Evolutionary conservation across 23 tunicate species (phyloP), one percentile per base, ranked within the genome.

Genomic region (Botrylloides violaceus): DNA sequence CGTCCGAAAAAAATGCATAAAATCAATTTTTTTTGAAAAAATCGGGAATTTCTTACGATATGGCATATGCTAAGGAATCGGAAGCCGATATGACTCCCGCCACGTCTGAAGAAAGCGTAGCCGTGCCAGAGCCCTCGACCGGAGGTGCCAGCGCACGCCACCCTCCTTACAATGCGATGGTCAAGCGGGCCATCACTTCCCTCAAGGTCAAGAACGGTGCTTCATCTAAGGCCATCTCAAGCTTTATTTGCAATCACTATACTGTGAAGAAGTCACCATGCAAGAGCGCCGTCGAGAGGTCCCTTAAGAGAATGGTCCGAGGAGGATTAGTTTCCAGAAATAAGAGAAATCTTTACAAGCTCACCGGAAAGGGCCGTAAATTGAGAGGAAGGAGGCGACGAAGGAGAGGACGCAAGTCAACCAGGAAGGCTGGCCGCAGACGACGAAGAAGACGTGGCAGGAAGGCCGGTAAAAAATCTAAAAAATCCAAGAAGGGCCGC

Each of bases 11-110:
- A 20, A 6, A 15, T 53, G 24, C 21, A 53, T 43, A 26, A 53
- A 47, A 53, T 53, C 34, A 23, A 31, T 25, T 50, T 49, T 72
- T 30, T 38, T n/a, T 24, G 32, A 18, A 29, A n/a, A n/a, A n/a
- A n/a, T n/a, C n/a, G n/a, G n/a, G n/a, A n/a, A n/a, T n/a, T n/a
- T n/a, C n/a, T n/a, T 7, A 7, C 22, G 66, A 36, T 61, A 61
- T 64, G 81, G 73, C 71, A 58, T 36, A 61, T 56, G 66, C 64
- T 66, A 85, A 83, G 70, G 94, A 79, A 65, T 59, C 84, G 6
- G 86, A 80, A 61, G 74, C 74, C 18, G 95, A 87, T 36, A 80
- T 87, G 95, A 87, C 95, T 39, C 95, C 95, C 34, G 86, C 84
- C 29, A 87, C 86, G 29, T 85, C 94, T 61, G 94, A 85, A 65